Percentiles rank a stretch among this genome's conserved stretches.
Evolutionary conservation across 2,797 vertebrate species (phyloP).

Genomic region (Eulemur coronatus): DNA sequence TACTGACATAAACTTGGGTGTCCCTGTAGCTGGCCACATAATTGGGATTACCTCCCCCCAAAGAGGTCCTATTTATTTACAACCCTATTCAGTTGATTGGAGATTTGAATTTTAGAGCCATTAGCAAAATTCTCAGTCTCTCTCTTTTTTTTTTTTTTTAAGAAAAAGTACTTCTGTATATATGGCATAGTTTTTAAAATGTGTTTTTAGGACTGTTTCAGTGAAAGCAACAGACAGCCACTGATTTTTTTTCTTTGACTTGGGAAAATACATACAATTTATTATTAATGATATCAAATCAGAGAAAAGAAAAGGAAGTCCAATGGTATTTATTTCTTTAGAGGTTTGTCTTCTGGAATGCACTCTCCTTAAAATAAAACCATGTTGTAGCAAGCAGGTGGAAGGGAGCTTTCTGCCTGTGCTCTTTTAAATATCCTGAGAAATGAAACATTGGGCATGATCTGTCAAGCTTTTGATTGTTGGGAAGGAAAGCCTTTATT

Average conservation of each 20-base stretch:
- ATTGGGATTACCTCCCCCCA: slow-evolving; percentile 15
- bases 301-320: neutral
- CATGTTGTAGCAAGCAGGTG: neutral
- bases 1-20: neutral
- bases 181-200: neutral
- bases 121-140: slow-evolving; percentile 43
- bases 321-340: neutral
- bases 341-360: neutral
- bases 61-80: slow-evolving; percentile 42
- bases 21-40: neutral
- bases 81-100: neutral
- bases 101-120: slow-evolving; percentile 58
- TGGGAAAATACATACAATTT: neutral
- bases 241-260: neutral
- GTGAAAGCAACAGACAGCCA: neutral
- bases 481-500: slow-evolving; percentile 36
- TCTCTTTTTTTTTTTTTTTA: no score
- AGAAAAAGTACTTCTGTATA: neutral
- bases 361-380: neutral
- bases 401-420: neutral
- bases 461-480: neutral
- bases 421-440: slow-evolving; percentile 14
- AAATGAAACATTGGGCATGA: neutral
- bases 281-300: neutral
- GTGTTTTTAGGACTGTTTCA: neutral